phyloP scores from a whole-genome alignment of 1,140 invertebrate species.

The Lordiphosa clarofinis region DNA sequence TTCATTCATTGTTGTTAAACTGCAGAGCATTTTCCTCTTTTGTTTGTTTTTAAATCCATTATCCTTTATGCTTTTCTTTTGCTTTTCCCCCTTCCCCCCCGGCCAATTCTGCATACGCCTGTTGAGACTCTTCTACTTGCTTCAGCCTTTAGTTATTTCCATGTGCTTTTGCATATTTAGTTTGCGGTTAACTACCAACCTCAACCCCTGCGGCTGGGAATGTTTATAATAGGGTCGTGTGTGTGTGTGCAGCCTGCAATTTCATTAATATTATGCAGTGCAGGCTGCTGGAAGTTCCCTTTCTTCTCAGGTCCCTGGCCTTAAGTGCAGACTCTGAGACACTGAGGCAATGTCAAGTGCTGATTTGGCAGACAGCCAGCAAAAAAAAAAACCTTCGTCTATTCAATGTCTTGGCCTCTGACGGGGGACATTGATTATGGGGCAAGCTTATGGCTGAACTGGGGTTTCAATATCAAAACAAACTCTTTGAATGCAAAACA shows the following conservation, averaged over 20 bases:
- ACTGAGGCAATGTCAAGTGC: constrained; percentile 51
- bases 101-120: constrained; percentile 28
- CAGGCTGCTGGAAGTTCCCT: neutral
- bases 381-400: constrained; percentile 33
- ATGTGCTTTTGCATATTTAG: constrained; percentile 46
- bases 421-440: neutral
- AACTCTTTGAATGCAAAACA: too few relatives aligned
- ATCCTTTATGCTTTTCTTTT: constrained; percentile 58
- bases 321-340: constrained; percentile 29
- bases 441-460: too few relatives aligned
- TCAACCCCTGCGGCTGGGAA: neutral
- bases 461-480: too few relatives aligned
- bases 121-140: neutral
- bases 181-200: constrained; percentile 18
- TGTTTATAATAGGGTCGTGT: neutral
- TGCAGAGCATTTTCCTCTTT: constrained; percentile 23
- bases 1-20: too few relatives aligned
- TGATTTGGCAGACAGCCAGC: constrained; percentile 61
- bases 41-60: constrained; percentile 55
- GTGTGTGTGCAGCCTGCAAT: constrained; percentile 30
- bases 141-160: constrained; percentile 20
- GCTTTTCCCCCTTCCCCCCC: constrained; percentile 4
- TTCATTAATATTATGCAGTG: constrained; percentile 63
- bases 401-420: constrained; percentile 27
- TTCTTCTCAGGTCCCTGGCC: neutral